A percentile compares a stretch with the other conserved stretches of the same genome.
Conservation (phyloP, 2,113 vertebrate species). For the Lophochroa leadbeateri region DNA sequence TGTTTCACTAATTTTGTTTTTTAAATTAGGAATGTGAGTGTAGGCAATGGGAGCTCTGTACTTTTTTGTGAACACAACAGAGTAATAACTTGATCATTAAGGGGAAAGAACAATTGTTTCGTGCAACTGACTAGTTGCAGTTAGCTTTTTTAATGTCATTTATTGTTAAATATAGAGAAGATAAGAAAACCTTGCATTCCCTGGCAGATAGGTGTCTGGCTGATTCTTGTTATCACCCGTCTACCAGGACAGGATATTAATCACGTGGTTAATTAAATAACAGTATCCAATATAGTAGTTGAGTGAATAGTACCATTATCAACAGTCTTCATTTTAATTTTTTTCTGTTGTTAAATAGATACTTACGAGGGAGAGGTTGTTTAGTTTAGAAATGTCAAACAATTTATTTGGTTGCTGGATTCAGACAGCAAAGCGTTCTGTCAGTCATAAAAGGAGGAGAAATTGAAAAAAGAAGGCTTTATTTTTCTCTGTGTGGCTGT, state of each 20-base stretch:
- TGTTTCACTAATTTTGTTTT: neutral
- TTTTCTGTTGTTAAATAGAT: neutral
- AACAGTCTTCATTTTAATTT: neutral
- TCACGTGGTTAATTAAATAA: neutral
- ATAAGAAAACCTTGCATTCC: neutral
- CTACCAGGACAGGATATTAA: neutral
- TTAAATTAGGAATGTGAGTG: neutral
- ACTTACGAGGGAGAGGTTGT: neutral
- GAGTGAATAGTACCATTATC: neutral
- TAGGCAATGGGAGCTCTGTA: neutral
- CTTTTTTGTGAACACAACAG: neutral
- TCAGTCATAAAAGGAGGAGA: neutral
- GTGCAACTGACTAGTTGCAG: neutral
- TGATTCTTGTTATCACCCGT: neutral
- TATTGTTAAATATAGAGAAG: conserved; percentile 2
- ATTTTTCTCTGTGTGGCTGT: neutral
- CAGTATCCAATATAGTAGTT: neutral
- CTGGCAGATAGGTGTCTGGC: neutral
- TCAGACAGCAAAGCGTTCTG: neutral
- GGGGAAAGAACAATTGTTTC: conserved; percentile 4
- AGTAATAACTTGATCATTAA: neutral
- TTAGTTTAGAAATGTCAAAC: neutral
- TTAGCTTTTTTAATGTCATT: neutral
- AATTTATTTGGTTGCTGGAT: neutral
- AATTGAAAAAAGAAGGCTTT: neutral